Conservation (phyloP, 2,797 vertebrate species). For the Chlorospingus semifuscus region DNA sequence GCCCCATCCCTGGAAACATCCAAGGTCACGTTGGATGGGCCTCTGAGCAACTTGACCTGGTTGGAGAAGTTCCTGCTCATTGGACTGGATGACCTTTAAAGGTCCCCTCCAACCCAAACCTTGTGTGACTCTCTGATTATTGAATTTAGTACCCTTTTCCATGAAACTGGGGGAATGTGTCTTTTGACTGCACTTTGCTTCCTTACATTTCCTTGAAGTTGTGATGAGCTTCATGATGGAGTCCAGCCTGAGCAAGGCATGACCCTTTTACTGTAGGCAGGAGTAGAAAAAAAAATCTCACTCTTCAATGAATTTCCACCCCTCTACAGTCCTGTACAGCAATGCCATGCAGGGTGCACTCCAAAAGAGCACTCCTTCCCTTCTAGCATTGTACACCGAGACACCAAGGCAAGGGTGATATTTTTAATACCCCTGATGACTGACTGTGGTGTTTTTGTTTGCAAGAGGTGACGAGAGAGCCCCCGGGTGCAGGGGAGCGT, state of each 20-base stretch:
- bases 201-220: accelerated
- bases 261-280: not conserved
- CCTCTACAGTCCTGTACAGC: accelerated
- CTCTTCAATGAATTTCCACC: not conserved
- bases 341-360: accelerated
- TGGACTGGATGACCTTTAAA: not conserved
- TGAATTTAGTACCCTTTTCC: not conserved
- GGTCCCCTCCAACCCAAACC: not conserved
- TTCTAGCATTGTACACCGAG: not conserved
- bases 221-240: not conserved
- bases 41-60: not conserved
- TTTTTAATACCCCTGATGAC: not conserved
- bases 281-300: not conserved
- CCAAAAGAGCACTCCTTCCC: not conserved
- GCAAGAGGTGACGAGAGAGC: not conserved
- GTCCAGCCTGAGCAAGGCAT: not conserved
- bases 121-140: not conserved
- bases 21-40: too few relatives aligned
- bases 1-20: not conserved
- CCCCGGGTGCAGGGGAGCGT: not conserved
- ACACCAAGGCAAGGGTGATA: accelerated
- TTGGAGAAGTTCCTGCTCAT: not conserved
- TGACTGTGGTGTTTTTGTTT: accelerated
- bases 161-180: accelerated
- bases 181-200: not conserved